phyloP scores from a whole-genome alignment of 2,113 vertebrate species.

The Poeciliopsis turrubarensis region DNA sequence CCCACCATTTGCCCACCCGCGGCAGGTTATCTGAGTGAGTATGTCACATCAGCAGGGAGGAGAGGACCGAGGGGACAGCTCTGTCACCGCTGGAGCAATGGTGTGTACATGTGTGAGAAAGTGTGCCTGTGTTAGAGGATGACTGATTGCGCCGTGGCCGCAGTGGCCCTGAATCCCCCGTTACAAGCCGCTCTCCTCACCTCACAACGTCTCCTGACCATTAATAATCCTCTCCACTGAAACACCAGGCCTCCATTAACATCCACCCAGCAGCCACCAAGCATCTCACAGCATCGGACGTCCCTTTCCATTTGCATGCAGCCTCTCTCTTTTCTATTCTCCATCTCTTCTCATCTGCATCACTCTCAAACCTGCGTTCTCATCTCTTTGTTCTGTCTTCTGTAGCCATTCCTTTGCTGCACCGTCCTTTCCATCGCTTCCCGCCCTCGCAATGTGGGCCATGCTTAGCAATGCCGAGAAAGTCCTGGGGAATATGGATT shows the following conservation, averaged over 20 bases:
- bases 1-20: conserved; percentile 44
- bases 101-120: conserved; percentile 33
- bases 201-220: conserved; percentile 51
- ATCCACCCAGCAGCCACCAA: conserved; percentile 54
- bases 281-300: conserved; percentile 59
- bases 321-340: conserved; percentile 17
- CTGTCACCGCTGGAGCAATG: conserved; percentile 45
- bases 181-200: conserved; percentile 37
- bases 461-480: conserved; percentile 40
- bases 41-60: conserved; percentile 65
- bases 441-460: conserved; percentile 20
- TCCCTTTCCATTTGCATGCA: conserved; percentile 29
- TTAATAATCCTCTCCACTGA: conserved; percentile 61
- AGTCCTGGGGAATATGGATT: conserved; percentile 69
- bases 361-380: conserved; percentile 1
- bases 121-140: conserved; percentile 59
- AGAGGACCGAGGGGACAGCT: conserved; percentile 41
- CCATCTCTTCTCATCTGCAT: conserved; percentile 10
- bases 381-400: neutral
- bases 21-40: conserved; percentile 66
- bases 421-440: conserved; percentile 16
- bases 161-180: conserved; percentile 53
- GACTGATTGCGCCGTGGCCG: conserved; percentile 72
- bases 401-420: conserved; percentile 11
- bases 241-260: conserved; percentile 46